Conservation (phyloP, 1,140 invertebrate species). For the Helicoverpa zea region DNA sequence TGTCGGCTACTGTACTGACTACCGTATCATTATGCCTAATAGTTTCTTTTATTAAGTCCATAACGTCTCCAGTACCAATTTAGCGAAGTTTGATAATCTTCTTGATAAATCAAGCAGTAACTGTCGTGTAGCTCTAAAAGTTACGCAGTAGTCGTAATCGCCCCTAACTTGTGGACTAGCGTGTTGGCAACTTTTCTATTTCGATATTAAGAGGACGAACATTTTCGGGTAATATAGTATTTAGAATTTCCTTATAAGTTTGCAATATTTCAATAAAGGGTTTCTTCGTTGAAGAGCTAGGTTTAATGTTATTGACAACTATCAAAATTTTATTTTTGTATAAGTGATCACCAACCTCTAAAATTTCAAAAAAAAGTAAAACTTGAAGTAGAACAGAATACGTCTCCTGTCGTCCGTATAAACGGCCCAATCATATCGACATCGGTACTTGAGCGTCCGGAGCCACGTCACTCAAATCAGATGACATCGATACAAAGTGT, state of each 20-base stretch:
- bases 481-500: background rate
- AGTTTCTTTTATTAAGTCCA: background rate
- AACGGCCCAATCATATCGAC: background rate
- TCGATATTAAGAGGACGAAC: background rate
- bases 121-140: conserved; percentile 30
- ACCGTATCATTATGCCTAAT: conserved; percentile 1
- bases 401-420: background rate
- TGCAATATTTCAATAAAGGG: background rate
- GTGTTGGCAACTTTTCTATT: conserved; percentile 22
- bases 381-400: no score
- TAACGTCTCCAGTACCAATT: background rate
- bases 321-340: background rate
- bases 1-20: background rate
- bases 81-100: conserved; percentile 6
- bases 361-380: no score
- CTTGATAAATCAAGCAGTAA: conserved; percentile 32
- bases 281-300: background rate
- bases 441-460: background rate
- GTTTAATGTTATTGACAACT: background rate
- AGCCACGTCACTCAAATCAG: background rate
- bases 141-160: background rate
- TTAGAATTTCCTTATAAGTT: background rate
- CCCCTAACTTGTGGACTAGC: conserved; percentile 25
- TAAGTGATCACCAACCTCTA: no score
- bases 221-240: background rate